A percentile compares a stretch with the other conserved stretches of the same genome.
Evolutionary conservation across 1,140 invertebrate species (phyloP).

Genomic region (Steinernema khuongi): DNA sequence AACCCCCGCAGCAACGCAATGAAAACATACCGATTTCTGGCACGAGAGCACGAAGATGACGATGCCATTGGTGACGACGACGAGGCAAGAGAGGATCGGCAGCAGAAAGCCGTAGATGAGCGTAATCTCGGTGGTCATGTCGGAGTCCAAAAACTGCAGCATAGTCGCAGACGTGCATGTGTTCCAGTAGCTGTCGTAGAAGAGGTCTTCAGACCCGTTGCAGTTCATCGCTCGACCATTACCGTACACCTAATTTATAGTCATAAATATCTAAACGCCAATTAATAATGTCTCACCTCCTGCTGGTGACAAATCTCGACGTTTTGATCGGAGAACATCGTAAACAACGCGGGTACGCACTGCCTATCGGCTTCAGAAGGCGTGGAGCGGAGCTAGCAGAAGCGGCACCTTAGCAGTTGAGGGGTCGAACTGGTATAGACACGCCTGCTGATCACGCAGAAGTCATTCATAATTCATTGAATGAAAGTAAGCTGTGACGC

Average conservation of each 20-base stretch:
- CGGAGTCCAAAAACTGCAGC: background rate
- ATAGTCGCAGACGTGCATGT: background rate
- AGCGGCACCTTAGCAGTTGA: background rate
- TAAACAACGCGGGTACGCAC: background rate
- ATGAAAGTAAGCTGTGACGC: background rate
- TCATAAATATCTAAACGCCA: background rate
- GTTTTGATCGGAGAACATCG: conserved; percentile 5
- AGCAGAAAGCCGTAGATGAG: conserved; percentile 34
- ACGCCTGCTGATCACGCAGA: background rate
- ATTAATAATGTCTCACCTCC: background rate
- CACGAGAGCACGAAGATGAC: conserved; percentile 29
- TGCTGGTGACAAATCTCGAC: conserved; percentile 7
- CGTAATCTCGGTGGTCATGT: conserved; percentile 3
- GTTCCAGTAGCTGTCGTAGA: conserved; percentile 10
- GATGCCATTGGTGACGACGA: conserved; percentile 30
- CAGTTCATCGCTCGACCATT: conserved; percentile 1
- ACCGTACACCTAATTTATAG: conserved; percentile 12
- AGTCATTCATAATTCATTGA: conserved; percentile 14
- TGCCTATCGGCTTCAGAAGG: background rate
- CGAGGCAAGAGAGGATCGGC: conserved; percentile 23
- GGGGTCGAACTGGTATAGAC: background rate
- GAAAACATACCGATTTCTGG: conserved; percentile 35
- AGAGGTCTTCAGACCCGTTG: background rate
- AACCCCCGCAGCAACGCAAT: no score
- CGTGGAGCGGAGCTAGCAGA: background rate